phyloP scores from a whole-genome alignment of 2,888 invertebrate genomes.

The Lepidocyrtoides sp. region DNA sequence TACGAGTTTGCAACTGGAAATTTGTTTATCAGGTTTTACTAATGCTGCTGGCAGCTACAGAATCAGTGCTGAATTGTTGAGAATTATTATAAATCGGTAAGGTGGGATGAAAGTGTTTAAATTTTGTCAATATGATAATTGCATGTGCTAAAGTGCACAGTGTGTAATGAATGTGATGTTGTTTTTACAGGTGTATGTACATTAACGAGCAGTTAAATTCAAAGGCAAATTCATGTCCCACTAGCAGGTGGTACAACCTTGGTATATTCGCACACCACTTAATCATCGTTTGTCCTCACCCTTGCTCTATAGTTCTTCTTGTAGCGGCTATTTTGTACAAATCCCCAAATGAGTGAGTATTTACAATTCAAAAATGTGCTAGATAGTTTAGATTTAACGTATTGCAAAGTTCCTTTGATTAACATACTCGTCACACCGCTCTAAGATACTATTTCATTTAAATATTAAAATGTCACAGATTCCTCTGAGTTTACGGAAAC shows the following conservation, averaged over 20 bases:
- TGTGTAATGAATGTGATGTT: neutral
- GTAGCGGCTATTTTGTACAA: slow-evolving; percentile 25
- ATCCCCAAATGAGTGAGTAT: slow-evolving; percentile 31
- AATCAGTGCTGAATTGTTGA: neutral
- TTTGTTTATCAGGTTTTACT: neutral
- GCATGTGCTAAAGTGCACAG: neutral
- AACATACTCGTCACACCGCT: neutral
- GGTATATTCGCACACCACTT: no score
- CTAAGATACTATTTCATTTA: neutral
- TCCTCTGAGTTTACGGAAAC: slow-evolving; percentile 69
- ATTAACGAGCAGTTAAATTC: neutral
- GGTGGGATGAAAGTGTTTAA: neutral
- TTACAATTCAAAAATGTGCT: no score
- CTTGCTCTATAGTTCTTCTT: no score
- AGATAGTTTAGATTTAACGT: no score
- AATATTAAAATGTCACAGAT: slow-evolving; percentile 38
- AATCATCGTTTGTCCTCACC: no score
- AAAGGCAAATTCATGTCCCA: no score
- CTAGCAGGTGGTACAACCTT: no score
- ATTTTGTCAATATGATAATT: neutral
- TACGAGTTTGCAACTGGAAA: neutral
- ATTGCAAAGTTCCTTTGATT: no score
- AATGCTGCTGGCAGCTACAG: slow-evolving; percentile 42
- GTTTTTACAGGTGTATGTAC: neutral
- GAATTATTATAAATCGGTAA: neutral